Percentiles rank a stretch among this genome's conserved stretches.
phyloP scores from a whole-genome alignment of 2,113 vertebrate genomes.

The Corythaixoides concolor region DNA sequence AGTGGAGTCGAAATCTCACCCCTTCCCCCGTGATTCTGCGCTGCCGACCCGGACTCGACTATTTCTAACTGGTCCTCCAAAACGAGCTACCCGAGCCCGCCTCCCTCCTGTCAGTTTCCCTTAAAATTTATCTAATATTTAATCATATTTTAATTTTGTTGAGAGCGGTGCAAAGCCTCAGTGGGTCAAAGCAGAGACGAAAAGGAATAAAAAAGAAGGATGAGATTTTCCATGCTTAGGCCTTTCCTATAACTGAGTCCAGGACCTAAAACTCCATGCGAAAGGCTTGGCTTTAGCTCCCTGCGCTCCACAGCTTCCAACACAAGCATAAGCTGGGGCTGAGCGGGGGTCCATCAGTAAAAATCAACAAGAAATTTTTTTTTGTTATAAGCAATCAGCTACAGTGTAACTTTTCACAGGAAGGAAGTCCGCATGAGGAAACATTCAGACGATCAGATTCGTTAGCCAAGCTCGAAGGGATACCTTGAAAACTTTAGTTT shows the following conservation, averaged over 20 bases:
- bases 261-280: neutral
- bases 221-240: neutral
- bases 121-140: neutral
- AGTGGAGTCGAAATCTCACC: neutral
- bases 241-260: neutral
- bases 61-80: neutral
- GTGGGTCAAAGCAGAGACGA: neutral
- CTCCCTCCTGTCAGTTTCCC: neutral
- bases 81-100: neutral
- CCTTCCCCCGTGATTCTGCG: fast-evolving
- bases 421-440: neutral
- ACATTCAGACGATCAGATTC: neutral
- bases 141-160: neutral
- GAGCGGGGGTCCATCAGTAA: neutral
- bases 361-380: neutral
- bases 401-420: neutral
- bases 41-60: neutral
- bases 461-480: neutral
- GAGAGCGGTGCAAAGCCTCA: neutral
- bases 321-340: neutral
- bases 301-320: neutral
- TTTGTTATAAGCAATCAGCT: neutral
- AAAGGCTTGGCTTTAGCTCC: neutral
- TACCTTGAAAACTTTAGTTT: neutral
- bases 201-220: neutral